These are phyloP conservation scores for Amphipyra tragopoginis DNA, from an alignment of 2,888 invertebrate genomes.

Conservation along the genomic window DNA sequence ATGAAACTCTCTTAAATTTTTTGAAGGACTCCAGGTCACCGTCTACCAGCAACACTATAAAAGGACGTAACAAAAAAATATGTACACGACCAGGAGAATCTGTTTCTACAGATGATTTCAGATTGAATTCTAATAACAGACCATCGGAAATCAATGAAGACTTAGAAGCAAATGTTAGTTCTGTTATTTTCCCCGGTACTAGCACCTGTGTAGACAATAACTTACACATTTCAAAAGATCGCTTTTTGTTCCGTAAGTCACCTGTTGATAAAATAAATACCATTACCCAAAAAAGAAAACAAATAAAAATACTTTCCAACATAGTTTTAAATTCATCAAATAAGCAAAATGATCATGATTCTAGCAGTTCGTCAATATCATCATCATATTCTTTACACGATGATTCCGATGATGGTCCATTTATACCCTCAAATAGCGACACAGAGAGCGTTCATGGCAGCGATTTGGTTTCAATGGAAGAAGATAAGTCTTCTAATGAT, in stretches of 20 bases:
- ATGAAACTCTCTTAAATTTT: conserved; percentile 22
- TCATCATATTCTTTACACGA: conserved; percentile 8
- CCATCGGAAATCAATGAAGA: not conserved
- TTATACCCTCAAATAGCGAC: conserved; percentile 11
- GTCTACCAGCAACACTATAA: conserved; percentile 13
- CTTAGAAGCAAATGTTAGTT: conserved; percentile 1
- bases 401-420: conserved; percentile 7
- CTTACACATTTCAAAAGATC: conserved; percentile 7
- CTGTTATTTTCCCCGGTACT: conserved; percentile 6
- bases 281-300: not conserved
- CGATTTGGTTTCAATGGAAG: conserved; percentile 7
- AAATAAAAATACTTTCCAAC: conserved; percentile 9
- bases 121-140: conserved; percentile 7
- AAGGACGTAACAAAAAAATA: conserved; percentile 24
- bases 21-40: conserved; percentile 12
- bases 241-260: conserved; percentile 6
- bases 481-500: conserved; percentile 1
- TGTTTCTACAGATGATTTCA: conserved; percentile 24
- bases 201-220: conserved; percentile 4
- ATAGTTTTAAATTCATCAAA: conserved; percentile 10
- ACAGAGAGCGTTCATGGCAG: conserved; percentile 5
- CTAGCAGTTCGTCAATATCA: conserved; percentile 5
- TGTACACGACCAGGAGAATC: conserved; percentile 24
- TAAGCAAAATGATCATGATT: conserved; percentile 4
- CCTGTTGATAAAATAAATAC: conserved; percentile 9